Evolutionary conservation across 92 coral and sea anemone genomes (phyloP), one percentile per base, ranked within the genome.

Genomic region (Parazoanthus swiftii): DNA sequence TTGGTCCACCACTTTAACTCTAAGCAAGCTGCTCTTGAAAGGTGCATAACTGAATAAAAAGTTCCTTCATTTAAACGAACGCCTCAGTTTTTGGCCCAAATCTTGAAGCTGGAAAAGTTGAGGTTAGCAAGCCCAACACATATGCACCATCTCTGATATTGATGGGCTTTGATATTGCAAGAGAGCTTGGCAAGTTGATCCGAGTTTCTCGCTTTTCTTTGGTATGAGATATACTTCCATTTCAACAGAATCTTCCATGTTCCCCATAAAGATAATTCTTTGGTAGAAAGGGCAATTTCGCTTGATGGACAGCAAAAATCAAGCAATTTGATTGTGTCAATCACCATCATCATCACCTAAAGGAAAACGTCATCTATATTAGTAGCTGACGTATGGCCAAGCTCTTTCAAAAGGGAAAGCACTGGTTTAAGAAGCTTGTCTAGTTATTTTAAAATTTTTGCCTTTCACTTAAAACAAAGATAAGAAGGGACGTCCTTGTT

Each of bases 1-100:
- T 82, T 71, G 26, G 82, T 74, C 94, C 90, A 92, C 90, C 90
- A 92, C 67, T 87, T 89, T 8, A 91, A 50, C 74, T 91, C 90
- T 51, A 56, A 68, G 43, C 72, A 67, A 29, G 94, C 89, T 79
- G 65, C 71, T 25, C 56, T 44, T 6, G 92, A 89, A 43, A 93
- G 70, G 15, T 1, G 35, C 92, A 91, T 93, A 46, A 15, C n/a
- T n/a, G n/a, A n/a, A n/a, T n/a, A n/a, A 93, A 91, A 93, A 79
- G 89, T 84, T 20, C 92, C 93, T 73, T 88, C 87, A 39, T 66
- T 46, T 25, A 50, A 43, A 46, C 51, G 79, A 48, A 94, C 90
- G 9, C 95, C 7, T 77, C 74, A 38, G 92, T 83, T 85, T 94
- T 94, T 14, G 88, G 93, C 72, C 92, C 95, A 86, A 66, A 90